phyloP scores from a whole-genome alignment of 2,888 invertebrate species.

The Leptothorax acervorum region DNA sequence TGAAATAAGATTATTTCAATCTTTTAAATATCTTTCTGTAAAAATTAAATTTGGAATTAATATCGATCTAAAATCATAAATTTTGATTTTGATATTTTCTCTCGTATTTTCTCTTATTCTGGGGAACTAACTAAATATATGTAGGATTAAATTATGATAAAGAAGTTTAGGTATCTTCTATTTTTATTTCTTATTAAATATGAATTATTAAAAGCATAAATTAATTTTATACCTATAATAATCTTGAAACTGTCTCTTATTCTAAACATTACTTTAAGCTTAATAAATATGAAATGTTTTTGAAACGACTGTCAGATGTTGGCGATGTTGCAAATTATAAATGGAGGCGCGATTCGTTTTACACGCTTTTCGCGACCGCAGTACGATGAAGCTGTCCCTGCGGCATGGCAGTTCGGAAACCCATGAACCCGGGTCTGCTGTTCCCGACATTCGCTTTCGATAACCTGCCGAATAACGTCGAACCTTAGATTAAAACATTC shows the following conservation, averaged over 20 bases:
- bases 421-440: slow-evolving; percentile 27
- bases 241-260: background rate
- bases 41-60: background rate
- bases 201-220: background rate
- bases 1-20: background rate
- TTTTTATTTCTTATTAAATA: background rate
- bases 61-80: slow-evolving; percentile 1
- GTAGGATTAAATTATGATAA: background rate
- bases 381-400: slow-evolving; percentile 38
- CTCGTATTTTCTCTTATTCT: background rate
- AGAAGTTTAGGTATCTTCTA: background rate
- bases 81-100: background rate
- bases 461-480: slow-evolving; percentile 72
- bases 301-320: background rate
- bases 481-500: slow-evolving; percentile 80
- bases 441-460: slow-evolving; percentile 57
- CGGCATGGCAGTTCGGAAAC: slow-evolving; percentile 20
- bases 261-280: background rate
- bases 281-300: background rate
- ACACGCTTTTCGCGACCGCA: slow-evolving; percentile 34
- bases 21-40: background rate
- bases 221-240: background rate
- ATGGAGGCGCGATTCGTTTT: slow-evolving; percentile 15
- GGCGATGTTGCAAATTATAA: slow-evolving; percentile 13
- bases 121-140: too few species aligned